Conservation (phyloP, 2,113 vertebrate species). For the Elaphurus davidianus region DNA sequence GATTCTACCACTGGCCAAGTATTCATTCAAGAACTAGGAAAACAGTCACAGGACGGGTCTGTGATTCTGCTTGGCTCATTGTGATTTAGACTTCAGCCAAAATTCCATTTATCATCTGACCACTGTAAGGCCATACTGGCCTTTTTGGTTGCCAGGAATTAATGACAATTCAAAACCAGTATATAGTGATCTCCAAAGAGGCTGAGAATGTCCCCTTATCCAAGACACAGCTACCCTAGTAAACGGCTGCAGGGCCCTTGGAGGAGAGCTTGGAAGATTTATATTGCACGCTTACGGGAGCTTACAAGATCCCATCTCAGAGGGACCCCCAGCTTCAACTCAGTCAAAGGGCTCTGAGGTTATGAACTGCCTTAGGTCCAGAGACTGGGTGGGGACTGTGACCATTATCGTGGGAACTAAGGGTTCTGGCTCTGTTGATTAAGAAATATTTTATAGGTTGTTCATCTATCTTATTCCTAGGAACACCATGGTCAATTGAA, state of each 20-base stretch:
- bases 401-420: too few species aligned
- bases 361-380: too few species aligned
- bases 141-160: not conserved
- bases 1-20: not conserved
- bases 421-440: not conserved
- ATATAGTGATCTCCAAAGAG: not conserved
- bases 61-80: not conserved
- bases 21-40: not conserved
- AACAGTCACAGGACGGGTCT: not conserved
- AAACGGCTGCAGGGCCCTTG: not conserved
- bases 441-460: not conserved
- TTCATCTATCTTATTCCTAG: not conserved
- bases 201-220: not conserved
- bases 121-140: not conserved
- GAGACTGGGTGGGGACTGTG: not conserved
- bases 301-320: not conserved
- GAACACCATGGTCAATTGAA: not conserved
- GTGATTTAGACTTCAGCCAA: not conserved
- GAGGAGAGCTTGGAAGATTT: not conserved
- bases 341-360: not conserved
- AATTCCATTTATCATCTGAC: not conserved
- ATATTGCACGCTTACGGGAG: not conserved
- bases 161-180: not conserved
- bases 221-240: not conserved
- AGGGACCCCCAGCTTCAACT: too few species aligned